Evolutionary conservation across 2,888 invertebrate species (phyloP).

Genomic region (Pegoplata infirma): DNA sequence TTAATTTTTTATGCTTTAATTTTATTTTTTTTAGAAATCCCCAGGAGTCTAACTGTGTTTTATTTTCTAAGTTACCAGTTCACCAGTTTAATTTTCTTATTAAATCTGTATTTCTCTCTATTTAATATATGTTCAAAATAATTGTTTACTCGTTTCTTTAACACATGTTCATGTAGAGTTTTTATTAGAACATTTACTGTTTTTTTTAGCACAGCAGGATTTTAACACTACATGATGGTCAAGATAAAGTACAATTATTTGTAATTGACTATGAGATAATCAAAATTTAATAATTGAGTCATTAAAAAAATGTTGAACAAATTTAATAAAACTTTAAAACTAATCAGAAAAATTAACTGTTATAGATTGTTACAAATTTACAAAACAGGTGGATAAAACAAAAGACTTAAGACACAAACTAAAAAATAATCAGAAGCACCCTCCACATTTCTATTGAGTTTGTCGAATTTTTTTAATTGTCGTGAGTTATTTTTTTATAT

Average conservation of each 20-base stretch:
- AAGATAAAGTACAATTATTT: not conserved
- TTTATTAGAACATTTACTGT: constrained; percentile 22
- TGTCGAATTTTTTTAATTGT: too few species aligned
- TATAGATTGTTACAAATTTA: too few species aligned
- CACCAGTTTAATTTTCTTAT: not conserved
- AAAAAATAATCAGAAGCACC: too few species aligned
- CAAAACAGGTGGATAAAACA: constrained; percentile 4
- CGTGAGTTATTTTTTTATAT: too few species aligned
- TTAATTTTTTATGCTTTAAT: not conserved
- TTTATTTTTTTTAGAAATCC: constrained; percentile 10
- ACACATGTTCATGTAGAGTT: constrained; percentile 7
- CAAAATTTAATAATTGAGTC: not conserved
- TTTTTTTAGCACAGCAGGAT: not conserved
- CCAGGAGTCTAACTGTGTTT: constrained; percentile 18
- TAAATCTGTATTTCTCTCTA: too few species aligned
- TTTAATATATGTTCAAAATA: not conserved
- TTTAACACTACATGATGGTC: not conserved
- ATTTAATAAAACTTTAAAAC: too few species aligned
- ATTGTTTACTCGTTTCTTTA: not conserved
- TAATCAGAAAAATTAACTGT: too few species aligned
- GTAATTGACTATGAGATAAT: not conserved
- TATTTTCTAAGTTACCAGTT: not conserved
- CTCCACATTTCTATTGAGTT: too few species aligned
- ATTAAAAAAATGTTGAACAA: not conserved
- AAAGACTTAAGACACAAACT: constrained; percentile 50